Conservation (phyloP, 2,888 invertebrate species). For the Patella depressa region DNA sequence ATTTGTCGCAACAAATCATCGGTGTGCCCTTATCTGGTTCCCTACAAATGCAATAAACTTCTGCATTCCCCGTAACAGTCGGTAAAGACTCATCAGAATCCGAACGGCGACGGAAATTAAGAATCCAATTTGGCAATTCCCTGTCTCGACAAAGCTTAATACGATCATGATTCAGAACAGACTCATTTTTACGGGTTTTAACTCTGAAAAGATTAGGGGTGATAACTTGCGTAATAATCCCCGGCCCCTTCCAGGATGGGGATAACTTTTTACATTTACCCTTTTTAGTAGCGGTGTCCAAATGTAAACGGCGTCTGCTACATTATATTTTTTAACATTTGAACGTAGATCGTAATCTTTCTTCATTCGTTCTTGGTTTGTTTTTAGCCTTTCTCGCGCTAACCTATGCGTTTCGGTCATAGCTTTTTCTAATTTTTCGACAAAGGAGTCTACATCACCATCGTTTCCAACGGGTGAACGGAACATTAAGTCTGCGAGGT, state of each 20-base stretch:
- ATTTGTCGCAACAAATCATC: no score
- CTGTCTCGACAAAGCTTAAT: conserved; percentile 25
- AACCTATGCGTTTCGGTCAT: neutral
- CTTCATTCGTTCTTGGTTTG: conserved; percentile 1
- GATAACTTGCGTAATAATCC: conserved; percentile 22
- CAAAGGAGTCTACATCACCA: neutral
- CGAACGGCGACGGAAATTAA: neutral
- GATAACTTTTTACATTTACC: conserved; percentile 27
- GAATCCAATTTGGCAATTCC: conserved; percentile 22
- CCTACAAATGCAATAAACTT: no score
- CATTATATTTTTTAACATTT: neutral
- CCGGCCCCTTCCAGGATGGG: conserved; percentile 33
- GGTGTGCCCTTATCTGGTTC: no score
- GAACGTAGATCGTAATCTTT: conserved; percentile 1
- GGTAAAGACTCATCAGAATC: no score
- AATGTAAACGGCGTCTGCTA: neutral
- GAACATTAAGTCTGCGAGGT: no score
- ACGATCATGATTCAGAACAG: conserved; percentile 29
- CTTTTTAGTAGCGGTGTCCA: conserved; percentile 10
- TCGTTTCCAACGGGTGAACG: no score
- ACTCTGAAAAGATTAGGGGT: conserved; percentile 26
- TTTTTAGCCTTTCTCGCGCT: conserved; percentile 8
- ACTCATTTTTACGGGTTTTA: neutral
- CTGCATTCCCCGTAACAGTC: no score
- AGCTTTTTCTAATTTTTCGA: neutral